These are phyloP conservation scores for Criorhina ranunculi DNA, from an alignment of 2,888 invertebrate genomes.

Conservation along the genomic window DNA sequence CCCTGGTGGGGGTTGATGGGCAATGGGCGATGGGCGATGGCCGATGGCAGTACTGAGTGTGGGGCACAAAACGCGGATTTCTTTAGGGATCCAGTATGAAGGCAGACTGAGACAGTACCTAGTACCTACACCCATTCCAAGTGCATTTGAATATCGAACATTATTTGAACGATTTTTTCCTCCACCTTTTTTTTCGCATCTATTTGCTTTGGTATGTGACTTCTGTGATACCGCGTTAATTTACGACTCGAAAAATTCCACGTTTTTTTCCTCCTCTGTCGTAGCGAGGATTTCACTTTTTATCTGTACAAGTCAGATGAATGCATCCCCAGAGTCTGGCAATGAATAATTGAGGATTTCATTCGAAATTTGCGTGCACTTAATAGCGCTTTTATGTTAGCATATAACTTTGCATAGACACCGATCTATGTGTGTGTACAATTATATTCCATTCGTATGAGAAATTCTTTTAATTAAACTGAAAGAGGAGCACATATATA, in stretches of 20 bases:
- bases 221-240: slow-evolving; percentile 65
- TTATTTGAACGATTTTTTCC: slow-evolving; percentile 3
- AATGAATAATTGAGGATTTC: slow-evolving; percentile 53
- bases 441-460: slow-evolving; percentile 59
- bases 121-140: neutral
- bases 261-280: neutral
- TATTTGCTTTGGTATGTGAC: slow-evolving; percentile 53
- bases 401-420: slow-evolving; percentile 7
- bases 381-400: slow-evolving; percentile 50
- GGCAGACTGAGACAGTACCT: no score
- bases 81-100: no score
- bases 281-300: slow-evolving; percentile 32
- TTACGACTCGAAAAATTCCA: slow-evolving; percentile 48
- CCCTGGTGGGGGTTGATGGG: no score
- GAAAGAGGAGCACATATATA: slow-evolving; percentile 7
- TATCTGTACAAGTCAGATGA: slow-evolving; percentile 40
- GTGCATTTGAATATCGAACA: slow-evolving; percentile 47
- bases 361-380: slow-evolving; percentile 56
- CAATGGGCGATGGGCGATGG: no score
- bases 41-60: neutral
- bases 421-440: slow-evolving; percentile 2
- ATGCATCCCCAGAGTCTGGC: slow-evolving; percentile 3
- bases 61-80: no score
- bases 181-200: slow-evolving; percentile 34
- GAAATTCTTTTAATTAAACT: slow-evolving; percentile 56